Evolutionary conservation across 2,797 vertebrate species (phyloP).

Genomic region (Enteromius radiatus): DNA sequence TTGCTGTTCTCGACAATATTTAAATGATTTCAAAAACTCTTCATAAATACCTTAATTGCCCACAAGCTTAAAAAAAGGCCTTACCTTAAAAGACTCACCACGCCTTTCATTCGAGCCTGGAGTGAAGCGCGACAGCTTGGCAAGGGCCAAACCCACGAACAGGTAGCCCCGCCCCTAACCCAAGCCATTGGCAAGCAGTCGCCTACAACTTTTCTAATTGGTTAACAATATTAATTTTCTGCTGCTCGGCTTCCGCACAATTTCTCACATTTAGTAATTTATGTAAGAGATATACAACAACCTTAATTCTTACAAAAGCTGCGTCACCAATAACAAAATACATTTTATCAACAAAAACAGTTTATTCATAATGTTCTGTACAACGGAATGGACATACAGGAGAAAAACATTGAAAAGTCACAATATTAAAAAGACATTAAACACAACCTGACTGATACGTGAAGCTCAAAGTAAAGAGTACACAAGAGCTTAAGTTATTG

Average conservation of each 20-base stretch:
- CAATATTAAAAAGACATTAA: constrained; percentile 64
- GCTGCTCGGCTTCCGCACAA: background rate
- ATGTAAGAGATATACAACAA: background rate
- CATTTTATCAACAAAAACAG: constrained; percentile 61
- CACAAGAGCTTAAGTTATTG: constrained; percentile 43
- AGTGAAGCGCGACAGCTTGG: too few relatives aligned
- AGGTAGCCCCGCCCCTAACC: background rate
- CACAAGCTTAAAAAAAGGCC: too few relatives aligned
- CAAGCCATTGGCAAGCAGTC: background rate
- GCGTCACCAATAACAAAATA: background rate
- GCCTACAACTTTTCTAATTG: background rate
- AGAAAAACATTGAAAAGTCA: constrained; percentile 69
- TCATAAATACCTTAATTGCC: background rate
- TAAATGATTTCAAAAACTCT: too few relatives aligned
- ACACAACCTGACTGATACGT: constrained; percentile 51
- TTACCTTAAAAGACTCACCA: background rate
- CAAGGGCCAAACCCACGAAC: background rate
- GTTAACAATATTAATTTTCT: background rate
- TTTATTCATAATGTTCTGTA: constrained; percentile 76
- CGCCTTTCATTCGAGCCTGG: too few relatives aligned
- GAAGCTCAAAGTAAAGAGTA: constrained; percentile 50
- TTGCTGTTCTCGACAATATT: background rate
- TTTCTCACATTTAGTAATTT: background rate
- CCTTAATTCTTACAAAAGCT: background rate
- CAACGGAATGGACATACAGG: constrained; percentile 66